Evolutionary conservation across 1,140 invertebrate species (phyloP).

Genomic region (Drosophila sucinea): DNA sequence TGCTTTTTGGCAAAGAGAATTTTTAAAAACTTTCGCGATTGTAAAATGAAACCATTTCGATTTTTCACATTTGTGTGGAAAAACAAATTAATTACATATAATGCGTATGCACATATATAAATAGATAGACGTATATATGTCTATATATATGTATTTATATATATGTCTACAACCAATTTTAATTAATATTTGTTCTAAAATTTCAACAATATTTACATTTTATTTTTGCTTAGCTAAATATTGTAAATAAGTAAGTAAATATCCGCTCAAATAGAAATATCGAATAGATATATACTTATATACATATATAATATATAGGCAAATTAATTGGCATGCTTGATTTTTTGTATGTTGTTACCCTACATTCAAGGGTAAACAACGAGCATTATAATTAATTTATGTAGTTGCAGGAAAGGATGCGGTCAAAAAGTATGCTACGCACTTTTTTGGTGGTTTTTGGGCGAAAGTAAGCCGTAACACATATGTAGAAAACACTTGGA

Average conservation of each 20-base stretch:
- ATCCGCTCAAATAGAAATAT: background rate
- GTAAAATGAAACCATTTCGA: background rate
- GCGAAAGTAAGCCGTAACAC: no score
- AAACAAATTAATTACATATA: slow-evolving; percentile 7
- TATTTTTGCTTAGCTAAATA: slow-evolving; percentile 58
- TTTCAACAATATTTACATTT: slow-evolving; percentile 49
- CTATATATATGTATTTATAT: background rate
- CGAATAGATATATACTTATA: background rate
- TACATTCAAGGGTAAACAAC: background rate
- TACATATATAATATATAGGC: background rate
- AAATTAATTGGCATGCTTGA: slow-evolving; percentile 50
- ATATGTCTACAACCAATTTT: slow-evolving; percentile 28
- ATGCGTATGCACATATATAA: background rate
- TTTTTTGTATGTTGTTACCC: background rate
- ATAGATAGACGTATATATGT: background rate
- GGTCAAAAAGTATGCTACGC: no score
- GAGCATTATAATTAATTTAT: background rate
- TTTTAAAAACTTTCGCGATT: background rate
- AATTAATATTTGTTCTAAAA: slow-evolving; percentile 68
- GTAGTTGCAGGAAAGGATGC: no score
- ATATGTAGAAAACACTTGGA: no score
- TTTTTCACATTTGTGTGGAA: background rate
- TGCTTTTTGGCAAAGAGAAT: background rate
- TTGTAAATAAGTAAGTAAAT: slow-evolving; percentile 20
- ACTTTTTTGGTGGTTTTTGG: no score